phyloP scores from a whole-genome alignment of 2,113 vertebrate species.

The Nyctibius bracteatus region DNA sequence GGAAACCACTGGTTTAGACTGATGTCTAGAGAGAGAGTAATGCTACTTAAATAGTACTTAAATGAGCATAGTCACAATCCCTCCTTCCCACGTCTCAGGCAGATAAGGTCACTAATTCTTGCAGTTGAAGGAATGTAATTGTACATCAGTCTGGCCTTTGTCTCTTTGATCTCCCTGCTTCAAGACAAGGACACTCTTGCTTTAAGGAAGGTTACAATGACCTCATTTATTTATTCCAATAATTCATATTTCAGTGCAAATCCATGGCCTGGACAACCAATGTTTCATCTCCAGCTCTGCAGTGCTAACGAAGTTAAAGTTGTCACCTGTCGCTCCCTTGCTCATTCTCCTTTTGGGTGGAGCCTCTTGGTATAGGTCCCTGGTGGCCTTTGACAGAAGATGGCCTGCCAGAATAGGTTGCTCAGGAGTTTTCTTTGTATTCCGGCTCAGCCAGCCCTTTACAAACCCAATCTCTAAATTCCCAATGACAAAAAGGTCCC shows the following conservation, averaged over 20 bases:
- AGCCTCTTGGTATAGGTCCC: background rate
- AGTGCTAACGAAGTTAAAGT: background rate
- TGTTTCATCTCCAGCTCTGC: background rate
- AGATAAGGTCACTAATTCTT: background rate
- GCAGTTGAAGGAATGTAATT: background rate
- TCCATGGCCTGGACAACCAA: background rate
- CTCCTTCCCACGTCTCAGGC: background rate
- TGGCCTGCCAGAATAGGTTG: background rate
- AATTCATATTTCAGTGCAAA: background rate
- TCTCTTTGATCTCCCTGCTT: background rate
- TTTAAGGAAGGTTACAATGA: background rate
- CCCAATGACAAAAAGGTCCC: slow-evolving; percentile 75
- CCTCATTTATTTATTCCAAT: background rate
- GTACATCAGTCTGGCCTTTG: background rate
- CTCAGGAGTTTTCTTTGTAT: slow-evolving; percentile 51
- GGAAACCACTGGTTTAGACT: background rate
- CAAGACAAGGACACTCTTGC: background rate
- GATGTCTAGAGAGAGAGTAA: background rate
- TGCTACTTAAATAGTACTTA: background rate
- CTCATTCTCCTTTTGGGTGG: background rate
- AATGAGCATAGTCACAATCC: background rate
- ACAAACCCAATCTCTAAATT: slow-evolving; percentile 71
- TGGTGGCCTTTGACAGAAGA: slow-evolving; percentile 3
- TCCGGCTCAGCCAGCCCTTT: slow-evolving; percentile 61
- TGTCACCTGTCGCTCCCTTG: background rate